Conservation (phyloP, 2,113 vertebrate genomes). For the Ceuthmochares aereus region DNA sequence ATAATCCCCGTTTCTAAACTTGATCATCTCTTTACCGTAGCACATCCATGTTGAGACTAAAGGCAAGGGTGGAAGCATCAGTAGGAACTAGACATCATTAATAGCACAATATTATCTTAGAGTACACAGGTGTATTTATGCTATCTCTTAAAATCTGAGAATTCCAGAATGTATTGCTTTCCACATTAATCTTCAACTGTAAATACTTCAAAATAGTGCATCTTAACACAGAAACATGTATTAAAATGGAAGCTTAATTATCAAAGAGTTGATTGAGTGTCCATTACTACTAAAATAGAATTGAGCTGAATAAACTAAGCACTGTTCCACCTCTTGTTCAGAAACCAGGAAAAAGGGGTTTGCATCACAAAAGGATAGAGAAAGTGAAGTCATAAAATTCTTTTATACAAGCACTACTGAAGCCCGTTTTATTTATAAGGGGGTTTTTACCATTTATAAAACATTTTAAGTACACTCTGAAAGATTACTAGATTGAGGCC, state of each 20-base stretch:
- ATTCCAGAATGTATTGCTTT: not conserved
- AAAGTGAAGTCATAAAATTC: not conserved
- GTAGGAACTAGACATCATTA: not conserved
- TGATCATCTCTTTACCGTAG: not conserved
- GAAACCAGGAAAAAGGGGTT: not conserved
- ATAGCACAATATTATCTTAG: not conserved
- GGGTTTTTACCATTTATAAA: not conserved
- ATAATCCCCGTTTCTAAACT: not conserved
- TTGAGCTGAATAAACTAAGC: not conserved
- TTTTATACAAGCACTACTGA: not conserved
- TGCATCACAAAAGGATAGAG: not conserved
- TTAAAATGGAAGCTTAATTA: not conserved
- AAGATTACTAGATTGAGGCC: not conserved
- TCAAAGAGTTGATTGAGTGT: not conserved
- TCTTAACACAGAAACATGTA: too few species aligned
- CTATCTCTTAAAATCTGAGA: not conserved
- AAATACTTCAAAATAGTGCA: not conserved
- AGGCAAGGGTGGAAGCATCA: not conserved
- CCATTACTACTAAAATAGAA: not conserved
- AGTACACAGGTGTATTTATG: not conserved
- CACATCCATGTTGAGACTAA: not conserved
- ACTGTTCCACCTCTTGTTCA: not conserved
- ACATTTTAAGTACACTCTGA: accelerated
- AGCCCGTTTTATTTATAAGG: not conserved
- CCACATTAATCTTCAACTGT: not conserved